These are phyloP conservation scores for Elanus axillaris DNA, from an alignment of 2,113 vertebrate genomes.

Conservation along the genomic window DNA sequence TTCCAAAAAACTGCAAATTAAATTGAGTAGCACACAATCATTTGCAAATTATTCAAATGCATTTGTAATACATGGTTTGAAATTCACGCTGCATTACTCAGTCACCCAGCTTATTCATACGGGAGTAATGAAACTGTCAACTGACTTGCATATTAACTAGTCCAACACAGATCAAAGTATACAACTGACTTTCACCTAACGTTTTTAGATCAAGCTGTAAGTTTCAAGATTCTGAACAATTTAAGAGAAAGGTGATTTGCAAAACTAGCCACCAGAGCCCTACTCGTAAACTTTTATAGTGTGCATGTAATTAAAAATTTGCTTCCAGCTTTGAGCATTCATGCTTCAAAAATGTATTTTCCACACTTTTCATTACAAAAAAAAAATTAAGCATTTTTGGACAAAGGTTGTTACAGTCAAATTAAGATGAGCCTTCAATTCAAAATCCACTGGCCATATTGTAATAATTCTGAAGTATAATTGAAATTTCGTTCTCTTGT, in stretches of 20 bases:
- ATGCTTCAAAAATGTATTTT: background rate
- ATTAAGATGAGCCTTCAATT: background rate
- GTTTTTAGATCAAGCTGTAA: background rate
- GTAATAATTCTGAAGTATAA: background rate
- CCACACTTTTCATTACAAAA: background rate
- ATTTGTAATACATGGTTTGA: background rate
- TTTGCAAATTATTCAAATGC: constrained; percentile 36
- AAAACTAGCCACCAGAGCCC: background rate
- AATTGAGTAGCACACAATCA: constrained; percentile 30
- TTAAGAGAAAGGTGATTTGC: background rate
- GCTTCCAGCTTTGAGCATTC: background rate
- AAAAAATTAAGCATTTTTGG: background rate
- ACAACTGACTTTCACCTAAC: background rate
- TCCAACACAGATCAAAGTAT: background rate
- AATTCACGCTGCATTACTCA: constrained; percentile 46
- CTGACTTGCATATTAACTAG: constrained; percentile 25
- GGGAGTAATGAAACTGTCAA: background rate
- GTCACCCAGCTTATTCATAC: background rate
- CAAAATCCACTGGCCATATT: background rate
- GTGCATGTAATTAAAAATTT: constrained; percentile 1
- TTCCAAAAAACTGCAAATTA: constrained; percentile 15
- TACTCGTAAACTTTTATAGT: background rate
- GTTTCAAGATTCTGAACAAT: background rate
- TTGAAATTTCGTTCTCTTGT: background rate
- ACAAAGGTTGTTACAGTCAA: background rate